Evolutionary conservation across 1,140 invertebrate species (phyloP).

Genomic region (Drosophila mayri): DNA sequence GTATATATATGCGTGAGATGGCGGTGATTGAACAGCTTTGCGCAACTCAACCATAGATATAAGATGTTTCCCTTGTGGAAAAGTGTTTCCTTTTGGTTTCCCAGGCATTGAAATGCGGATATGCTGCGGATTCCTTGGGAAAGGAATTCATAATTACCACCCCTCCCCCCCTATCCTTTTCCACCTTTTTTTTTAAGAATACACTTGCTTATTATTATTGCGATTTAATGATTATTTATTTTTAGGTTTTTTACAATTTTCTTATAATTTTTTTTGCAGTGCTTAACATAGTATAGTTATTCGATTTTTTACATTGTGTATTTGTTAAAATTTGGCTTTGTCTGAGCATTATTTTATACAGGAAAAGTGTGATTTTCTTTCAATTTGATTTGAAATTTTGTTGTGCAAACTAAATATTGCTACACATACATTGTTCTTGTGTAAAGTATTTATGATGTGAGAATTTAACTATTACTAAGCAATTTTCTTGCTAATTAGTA

Average conservation of each 20-base stretch:
- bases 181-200: background rate
- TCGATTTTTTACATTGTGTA: slow-evolving; percentile 70
- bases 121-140: slow-evolving; percentile 4
- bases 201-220: slow-evolving; percentile 12
- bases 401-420: slow-evolving; percentile 63
- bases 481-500: slow-evolving; percentile 46
- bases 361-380: slow-evolving; percentile 46
- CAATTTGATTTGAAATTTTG: slow-evolving; percentile 16
- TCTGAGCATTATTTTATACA: slow-evolving; percentile 80
- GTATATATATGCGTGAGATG: slow-evolving; percentile 69
- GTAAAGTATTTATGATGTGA: slow-evolving; percentile 31
- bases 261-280: slow-evolving; percentile 41
- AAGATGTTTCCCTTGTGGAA: slow-evolving; percentile 17
- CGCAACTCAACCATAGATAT: slow-evolving; percentile 45
- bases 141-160: slow-evolving; percentile 15
- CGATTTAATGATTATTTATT: slow-evolving; percentile 52
- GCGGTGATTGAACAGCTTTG: slow-evolving; percentile 64
- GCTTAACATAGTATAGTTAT: slow-evolving; percentile 51
- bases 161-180: background rate
- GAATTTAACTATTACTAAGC: slow-evolving; percentile 48
- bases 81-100: slow-evolving; percentile 45
- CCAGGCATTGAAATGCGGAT: slow-evolving; percentile 35
- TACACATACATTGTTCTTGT: slow-evolving; percentile 17
- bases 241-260: slow-evolving; percentile 68
- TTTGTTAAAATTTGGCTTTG: slow-evolving; percentile 75